A percentile compares a stretch with the other conserved stretches of the same genome.
phyloP scores from a whole-genome alignment of 30 jellyfish, hydroid and myxozoan species.

The Aurelia coerulea region DNA sequence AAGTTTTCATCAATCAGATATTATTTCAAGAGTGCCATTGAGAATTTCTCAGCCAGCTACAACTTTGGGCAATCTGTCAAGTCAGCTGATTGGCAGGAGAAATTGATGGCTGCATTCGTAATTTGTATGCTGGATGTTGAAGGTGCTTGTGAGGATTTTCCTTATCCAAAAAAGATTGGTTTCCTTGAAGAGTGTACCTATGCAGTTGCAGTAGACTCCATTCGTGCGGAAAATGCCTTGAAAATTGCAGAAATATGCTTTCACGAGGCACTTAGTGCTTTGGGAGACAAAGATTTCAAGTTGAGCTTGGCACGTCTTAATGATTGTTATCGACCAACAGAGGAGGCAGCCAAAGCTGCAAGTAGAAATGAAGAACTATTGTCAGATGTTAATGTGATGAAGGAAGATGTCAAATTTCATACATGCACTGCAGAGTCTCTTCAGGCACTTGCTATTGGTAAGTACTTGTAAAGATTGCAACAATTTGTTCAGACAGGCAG shows the following conservation, averaged over 20 bases:
- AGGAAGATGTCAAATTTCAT: conserved; percentile 23
- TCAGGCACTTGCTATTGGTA: conserved; percentile 63
- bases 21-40: conserved; percentile 19
- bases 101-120: not conserved
- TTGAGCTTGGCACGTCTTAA: conserved; percentile 22
- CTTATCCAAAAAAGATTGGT: conserved; percentile 1
- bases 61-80: not conserved
- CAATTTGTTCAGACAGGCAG: not conserved
- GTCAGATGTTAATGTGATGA: not conserved
- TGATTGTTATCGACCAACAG: conserved; percentile 68
- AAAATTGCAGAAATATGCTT: conserved; percentile 24
- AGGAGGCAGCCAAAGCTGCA: conserved; percentile 31
- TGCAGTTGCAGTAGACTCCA: conserved; percentile 1
- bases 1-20: conserved; percentile 4
- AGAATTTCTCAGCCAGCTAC: conserved; percentile 13
- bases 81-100: conserved; percentile 28
- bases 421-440: conserved; percentile 41
- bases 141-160: not conserved
- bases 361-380: not conserved
- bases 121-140: not conserved
- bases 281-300: conserved; percentile 41
- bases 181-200: conserved; percentile 24
- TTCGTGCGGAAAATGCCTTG: conserved; percentile 22
- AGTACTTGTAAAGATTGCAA: not conserved
- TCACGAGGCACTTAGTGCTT: conserved; percentile 13